Conservation (phyloP, 2,113 vertebrate species). For the human region DNA sequence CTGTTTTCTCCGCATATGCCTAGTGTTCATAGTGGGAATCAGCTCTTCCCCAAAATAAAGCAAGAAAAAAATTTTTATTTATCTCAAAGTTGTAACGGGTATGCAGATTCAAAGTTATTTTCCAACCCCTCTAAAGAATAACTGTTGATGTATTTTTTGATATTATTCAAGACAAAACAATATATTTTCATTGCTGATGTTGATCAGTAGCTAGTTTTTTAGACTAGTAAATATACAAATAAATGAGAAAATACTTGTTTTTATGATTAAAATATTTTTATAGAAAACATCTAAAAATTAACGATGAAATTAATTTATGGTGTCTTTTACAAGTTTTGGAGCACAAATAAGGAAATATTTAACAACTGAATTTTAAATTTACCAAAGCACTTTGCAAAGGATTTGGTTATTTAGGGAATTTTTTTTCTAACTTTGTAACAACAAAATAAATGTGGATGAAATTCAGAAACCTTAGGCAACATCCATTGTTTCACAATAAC, state of each 20-base stretch:
- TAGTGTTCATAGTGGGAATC: background rate
- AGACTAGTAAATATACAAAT: background rate
- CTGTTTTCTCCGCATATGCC: background rate
- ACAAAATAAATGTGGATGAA: slow-evolving; percentile 49
- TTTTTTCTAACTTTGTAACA: background rate
- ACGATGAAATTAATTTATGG: background rate
- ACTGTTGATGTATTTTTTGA: background rate
- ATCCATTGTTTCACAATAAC: slow-evolving; percentile 23
- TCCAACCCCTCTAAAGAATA: background rate
- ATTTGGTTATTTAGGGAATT: slow-evolving; percentile 49
- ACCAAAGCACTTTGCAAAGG: slow-evolving; percentile 51
- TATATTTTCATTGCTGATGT: background rate
- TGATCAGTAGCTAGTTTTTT: background rate
- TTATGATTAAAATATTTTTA: background rate
- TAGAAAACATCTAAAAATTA: background rate
- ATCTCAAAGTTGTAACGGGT: background rate
- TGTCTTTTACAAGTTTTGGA: background rate
- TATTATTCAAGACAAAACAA: background rate
- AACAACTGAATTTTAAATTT: slow-evolving; percentile 10
- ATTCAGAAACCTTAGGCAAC: slow-evolving; percentile 43
- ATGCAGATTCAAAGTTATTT: background rate
- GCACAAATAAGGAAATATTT: slow-evolving; percentile 13
- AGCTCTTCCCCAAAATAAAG: background rate
- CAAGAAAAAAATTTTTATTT: background rate
- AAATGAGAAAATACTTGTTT: background rate